Evolutionary conservation across 1,140 invertebrate species (phyloP).

Genomic region (Temnothorax longispinosus): DNA sequence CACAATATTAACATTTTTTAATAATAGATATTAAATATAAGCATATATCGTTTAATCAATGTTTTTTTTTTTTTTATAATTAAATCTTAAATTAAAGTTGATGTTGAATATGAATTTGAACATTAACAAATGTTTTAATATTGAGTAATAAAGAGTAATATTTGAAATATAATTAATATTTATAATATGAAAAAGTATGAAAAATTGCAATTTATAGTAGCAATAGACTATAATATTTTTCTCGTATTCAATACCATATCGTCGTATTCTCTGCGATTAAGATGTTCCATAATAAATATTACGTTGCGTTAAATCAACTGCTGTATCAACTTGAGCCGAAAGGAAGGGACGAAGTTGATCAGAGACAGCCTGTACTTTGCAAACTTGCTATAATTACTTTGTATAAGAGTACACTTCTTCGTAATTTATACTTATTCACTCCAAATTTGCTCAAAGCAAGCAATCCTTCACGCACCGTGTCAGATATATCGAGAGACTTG

Average conservation of each 20-base stretch:
- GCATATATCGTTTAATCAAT: constrained; percentile 23
- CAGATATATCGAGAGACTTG: constrained; percentile 42
- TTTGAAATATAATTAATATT: neutral
- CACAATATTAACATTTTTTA: constrained; percentile 36
- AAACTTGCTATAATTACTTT: constrained; percentile 47
- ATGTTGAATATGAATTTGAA: constrained; percentile 24
- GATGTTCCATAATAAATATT: constrained; percentile 17
- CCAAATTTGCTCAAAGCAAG: constrained; percentile 61
- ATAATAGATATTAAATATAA: constrained; percentile 19
- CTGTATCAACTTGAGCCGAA: neutral
- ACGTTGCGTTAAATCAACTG: neutral
- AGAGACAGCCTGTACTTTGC: constrained; percentile 20
- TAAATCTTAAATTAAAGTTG: neutral
- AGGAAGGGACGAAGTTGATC: constrained; percentile 22
- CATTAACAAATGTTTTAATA: constrained; percentile 32
- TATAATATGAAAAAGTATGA: neutral
- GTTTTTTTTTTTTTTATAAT: neutral
- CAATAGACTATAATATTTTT: constrained; percentile 1
- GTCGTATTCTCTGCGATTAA: neutral
- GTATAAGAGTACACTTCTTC: constrained; percentile 43
- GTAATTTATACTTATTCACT: constrained; percentile 65
- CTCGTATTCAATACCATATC: neutral
- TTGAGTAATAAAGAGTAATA: neutral
- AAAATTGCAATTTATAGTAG: constrained; percentile 7
- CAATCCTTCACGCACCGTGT: constrained; percentile 26